Conservation (phyloP, 2,113 vertebrate species). For the Psittacara wagleri region DNA sequence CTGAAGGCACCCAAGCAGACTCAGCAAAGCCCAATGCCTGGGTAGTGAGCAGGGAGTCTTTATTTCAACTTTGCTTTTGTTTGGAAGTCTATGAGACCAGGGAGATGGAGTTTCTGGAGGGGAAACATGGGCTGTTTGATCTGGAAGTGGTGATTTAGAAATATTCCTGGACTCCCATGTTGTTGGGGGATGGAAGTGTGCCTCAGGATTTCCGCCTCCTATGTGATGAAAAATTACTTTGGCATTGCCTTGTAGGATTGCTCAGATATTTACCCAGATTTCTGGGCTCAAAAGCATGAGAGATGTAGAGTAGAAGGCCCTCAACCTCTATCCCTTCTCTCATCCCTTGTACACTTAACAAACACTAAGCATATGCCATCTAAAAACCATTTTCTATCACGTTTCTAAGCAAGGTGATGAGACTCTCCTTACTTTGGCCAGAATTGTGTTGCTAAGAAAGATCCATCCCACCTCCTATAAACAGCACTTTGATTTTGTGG, state of each 20-base stretch:
- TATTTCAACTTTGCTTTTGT: not conserved
- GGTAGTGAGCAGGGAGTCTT: not conserved
- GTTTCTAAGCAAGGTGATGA: not conserved
- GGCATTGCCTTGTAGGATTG: not conserved
- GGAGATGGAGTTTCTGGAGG: not conserved
- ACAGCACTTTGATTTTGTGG: not conserved
- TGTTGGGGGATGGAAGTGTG: not conserved
- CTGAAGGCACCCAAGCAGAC: not conserved
- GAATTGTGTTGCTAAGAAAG: not conserved
- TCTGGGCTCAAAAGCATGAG: not conserved
- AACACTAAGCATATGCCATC: accelerated
- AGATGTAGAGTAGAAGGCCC: accelerated
- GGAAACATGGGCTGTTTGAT: not conserved
- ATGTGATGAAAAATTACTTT: not conserved
- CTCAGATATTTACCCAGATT: not conserved
- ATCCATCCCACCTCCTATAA: not conserved
- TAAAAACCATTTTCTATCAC: not conserved
- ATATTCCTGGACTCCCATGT: not conserved
- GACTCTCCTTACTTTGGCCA: not conserved
- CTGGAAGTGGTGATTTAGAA: not conserved
- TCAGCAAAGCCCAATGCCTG: not conserved
- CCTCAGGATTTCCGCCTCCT: not conserved
- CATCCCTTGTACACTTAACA: not conserved
- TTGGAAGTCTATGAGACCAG: not conserved
- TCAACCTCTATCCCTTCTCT: not conserved